Percentiles rank a stretch among this genome's conserved stretches.
phyloP scores from a whole-genome alignment of 2,888 invertebrate species.

The Amaurobius ferox region DNA sequence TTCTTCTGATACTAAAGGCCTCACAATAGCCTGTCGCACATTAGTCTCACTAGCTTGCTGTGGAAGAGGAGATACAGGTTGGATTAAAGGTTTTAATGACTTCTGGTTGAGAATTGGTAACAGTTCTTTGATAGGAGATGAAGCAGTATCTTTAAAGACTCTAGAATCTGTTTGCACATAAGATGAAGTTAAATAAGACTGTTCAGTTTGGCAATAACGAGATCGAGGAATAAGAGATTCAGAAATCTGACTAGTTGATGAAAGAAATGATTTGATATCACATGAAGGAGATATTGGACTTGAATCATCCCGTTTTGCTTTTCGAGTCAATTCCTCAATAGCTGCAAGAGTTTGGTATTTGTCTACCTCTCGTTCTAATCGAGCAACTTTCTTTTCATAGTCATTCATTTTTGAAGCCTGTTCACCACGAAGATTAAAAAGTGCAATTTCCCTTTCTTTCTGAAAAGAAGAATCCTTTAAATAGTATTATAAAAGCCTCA shows the following conservation, averaged over 20 bases:
- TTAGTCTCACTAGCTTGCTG: neutral
- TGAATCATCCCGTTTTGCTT: constrained; percentile 80
- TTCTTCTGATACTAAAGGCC: neutral
- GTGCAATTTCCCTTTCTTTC: constrained; percentile 73
- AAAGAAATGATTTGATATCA: constrained; percentile 51
- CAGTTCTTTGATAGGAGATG: constrained; percentile 63
- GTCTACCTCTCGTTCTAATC: constrained; percentile 81
- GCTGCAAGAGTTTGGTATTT: constrained; percentile 81
- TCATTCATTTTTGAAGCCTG: constrained; percentile 78
- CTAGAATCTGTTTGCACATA: constrained; percentile 45
- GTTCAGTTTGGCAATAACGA: constrained; percentile 62
- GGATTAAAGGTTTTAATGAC: constrained; percentile 44
- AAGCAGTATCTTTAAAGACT: constrained; percentile 30
- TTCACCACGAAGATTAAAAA: constrained; percentile 76
- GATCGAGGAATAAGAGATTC: constrained; percentile 53
- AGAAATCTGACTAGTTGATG: constrained; percentile 38
- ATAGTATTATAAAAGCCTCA: neutral
- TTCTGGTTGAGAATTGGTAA: constrained; percentile 32
- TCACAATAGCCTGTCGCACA: neutral
- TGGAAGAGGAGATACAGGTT: constrained; percentile 49
- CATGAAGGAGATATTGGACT: constrained; percentile 58
- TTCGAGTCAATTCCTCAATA: constrained; percentile 80
- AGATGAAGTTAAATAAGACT: constrained; percentile 26
- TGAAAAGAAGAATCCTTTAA: constrained; percentile 71
- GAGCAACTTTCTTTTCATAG: constrained; percentile 78